These are phyloP conservation scores for Sycobia sp. DNA, from an alignment of 1,140 invertebrate species.

Conservation along the genomic window DNA sequence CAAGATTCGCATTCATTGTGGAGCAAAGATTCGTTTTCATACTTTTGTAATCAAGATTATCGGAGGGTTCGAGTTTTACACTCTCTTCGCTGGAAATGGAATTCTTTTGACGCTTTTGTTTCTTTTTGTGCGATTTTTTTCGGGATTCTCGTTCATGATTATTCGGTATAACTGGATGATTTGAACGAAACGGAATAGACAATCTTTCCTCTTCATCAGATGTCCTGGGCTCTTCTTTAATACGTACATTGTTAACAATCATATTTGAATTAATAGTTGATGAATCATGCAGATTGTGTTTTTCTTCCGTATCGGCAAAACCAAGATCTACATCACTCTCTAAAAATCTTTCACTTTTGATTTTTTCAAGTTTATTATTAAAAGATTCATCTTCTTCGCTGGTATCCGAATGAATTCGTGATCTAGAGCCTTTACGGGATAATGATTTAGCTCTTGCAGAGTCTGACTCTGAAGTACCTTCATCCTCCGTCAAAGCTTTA, in stretches of 20 bases:
- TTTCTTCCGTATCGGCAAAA: conserved; percentile 62
- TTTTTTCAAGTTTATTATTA: conserved; percentile 54
- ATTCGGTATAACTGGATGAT: conserved; percentile 47
- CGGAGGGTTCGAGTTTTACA: conserved; percentile 48
- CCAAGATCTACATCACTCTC: conserved; percentile 65
- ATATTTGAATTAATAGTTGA: conserved; percentile 38
- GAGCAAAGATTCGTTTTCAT: conserved; percentile 43
- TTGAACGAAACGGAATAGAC: conserved; percentile 45
- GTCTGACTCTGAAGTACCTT: conserved; percentile 57
- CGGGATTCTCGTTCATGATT: conserved; percentile 61
- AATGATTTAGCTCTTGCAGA: conserved; percentile 59
- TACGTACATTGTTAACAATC: conserved; percentile 48
- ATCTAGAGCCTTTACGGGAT: conserved; percentile 59
- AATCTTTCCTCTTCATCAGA: conserved; percentile 58
- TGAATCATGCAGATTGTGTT: conserved; percentile 51
- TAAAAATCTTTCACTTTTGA: conserved; percentile 58
- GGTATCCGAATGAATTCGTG: conserved; percentile 67
- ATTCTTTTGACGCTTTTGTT: conserved; percentile 77
- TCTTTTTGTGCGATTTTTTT: conserved; percentile 81
- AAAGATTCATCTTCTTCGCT: conserved; percentile 66
- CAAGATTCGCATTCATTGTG: conserved; percentile 33
- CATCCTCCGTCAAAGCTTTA: conserved; percentile 60
- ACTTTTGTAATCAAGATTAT: conserved; percentile 50
- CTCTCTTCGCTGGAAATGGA: conserved; percentile 68
- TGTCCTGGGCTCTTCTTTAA: conserved; percentile 58